These are phyloP conservation scores for Sycophila texana DNA, from an alignment of 2,888 invertebrate species.

Conservation along the genomic window DNA sequence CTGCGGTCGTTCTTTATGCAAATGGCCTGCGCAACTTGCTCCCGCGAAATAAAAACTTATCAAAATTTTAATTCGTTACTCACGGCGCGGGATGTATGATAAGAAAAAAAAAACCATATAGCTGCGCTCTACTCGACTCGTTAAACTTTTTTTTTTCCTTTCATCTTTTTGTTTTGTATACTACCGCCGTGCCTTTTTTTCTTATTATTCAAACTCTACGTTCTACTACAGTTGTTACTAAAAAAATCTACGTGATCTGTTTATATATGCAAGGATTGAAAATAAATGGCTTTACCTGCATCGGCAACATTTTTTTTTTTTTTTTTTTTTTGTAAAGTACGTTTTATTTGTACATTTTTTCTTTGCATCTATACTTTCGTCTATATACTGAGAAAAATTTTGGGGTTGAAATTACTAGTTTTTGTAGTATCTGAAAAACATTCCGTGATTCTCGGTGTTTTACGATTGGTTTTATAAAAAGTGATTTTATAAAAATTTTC, in stretches of 20 bases:
- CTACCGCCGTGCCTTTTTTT: not conserved
- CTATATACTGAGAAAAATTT: not conserved
- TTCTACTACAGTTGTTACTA: constrained; percentile 14
- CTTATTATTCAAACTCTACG: constrained; percentile 1
- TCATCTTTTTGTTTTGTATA: not conserved
- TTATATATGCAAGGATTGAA: constrained; percentile 7
- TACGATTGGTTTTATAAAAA: no score
- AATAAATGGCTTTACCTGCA: constrained; percentile 35
- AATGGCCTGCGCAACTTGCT: no score
- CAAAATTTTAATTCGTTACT: no score
- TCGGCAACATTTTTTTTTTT: constrained; percentile 17
- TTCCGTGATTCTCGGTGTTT: no score
- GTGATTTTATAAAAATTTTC: no score
- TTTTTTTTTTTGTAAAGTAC: constrained; percentile 6
- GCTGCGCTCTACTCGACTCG: not conserved
- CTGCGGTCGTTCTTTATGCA: no score
- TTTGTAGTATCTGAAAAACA: no score
- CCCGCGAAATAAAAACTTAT: no score
- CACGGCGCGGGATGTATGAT: not conserved
- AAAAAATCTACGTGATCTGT: constrained; percentile 20
- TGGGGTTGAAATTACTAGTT: not conserved
- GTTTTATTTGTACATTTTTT: constrained; percentile 7
- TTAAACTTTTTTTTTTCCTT: not conserved
- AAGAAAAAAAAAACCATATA: not conserved
- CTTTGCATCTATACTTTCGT: not conserved